These are phyloP conservation scores for Sogatella furcifera DNA, from an alignment of 1,140 invertebrate species.

Conservation along the genomic window DNA sequence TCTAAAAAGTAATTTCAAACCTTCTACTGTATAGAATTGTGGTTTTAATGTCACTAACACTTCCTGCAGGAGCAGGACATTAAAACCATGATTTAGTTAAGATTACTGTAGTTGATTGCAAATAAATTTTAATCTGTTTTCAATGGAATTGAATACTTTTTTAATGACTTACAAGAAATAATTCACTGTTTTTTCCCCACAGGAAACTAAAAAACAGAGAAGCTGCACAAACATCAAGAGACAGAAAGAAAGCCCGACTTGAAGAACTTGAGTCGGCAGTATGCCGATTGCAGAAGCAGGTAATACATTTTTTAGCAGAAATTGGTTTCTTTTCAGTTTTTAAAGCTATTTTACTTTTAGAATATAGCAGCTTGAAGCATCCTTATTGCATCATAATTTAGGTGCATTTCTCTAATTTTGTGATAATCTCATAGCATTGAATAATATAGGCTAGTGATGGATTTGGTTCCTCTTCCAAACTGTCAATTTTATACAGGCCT, in stretches of 20 bases:
- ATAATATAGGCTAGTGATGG: neutral
- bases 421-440: neutral
- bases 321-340: too few relatives aligned
- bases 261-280: slow-evolving; percentile 72
- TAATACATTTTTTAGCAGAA: slow-evolving; percentile 13
- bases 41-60: too few relatives aligned
- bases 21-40: too few relatives aligned
- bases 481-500: neutral
- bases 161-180: too few relatives aligned
- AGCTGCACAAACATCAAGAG: slow-evolving; percentile 93
- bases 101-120: too few relatives aligned
- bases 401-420: neutral
- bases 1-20: too few relatives aligned
- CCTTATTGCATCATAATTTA: neutral
- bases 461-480: neutral
- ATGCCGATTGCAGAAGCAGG: slow-evolving; percentile 42
- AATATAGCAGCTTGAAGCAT: neutral
- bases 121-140: too few relatives aligned
- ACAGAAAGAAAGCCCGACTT: slow-evolving; percentile 90
- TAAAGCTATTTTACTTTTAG: too few relatives aligned
- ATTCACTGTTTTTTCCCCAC: slow-evolving; percentile 23
- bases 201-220: slow-evolving; percentile 95
- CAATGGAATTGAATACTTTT: too few relatives aligned
- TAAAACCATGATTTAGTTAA: too few relatives aligned
- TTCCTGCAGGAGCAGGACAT: too few relatives aligned